Conservation (phyloP, 2,113 vertebrate species). For the Podarcis cretensis region DNA sequence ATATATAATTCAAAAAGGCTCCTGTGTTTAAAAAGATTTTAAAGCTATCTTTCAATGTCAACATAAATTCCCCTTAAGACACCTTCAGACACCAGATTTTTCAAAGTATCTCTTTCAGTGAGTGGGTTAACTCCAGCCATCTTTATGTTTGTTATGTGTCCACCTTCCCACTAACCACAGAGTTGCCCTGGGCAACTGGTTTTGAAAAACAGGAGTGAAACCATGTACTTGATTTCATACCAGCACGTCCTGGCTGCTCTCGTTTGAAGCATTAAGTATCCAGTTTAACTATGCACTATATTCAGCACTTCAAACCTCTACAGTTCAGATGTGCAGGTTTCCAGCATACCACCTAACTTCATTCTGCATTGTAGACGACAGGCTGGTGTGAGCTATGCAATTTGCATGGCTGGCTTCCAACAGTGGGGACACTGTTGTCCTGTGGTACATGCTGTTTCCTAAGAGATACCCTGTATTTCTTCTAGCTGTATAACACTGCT, state of each 20-base stretch:
- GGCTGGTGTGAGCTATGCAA: not conserved
- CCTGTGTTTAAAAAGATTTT: constrained; percentile 71
- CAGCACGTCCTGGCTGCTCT: not conserved
- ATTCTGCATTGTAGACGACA: not conserved
- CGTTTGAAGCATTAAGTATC: not conserved
- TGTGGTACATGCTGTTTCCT: not conserved
- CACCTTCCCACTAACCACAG: not conserved
- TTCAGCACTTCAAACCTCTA: not conserved
- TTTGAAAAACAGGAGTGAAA: not conserved
- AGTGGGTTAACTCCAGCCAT: not conserved
- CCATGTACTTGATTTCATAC: not conserved
- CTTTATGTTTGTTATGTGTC: not conserved
- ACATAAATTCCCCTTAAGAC: constrained; percentile 67
- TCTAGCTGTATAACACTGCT: not conserved
- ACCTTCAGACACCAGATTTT: constrained; percentile 45
- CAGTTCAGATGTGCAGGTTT: not conserved
- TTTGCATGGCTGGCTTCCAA: not conserved
- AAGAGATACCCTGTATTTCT: not conserved
- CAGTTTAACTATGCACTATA: not conserved
- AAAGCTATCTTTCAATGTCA: constrained; percentile 72
- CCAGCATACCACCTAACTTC: not conserved
- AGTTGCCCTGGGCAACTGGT: not conserved
- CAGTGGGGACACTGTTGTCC: not conserved
- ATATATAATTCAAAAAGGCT: constrained; percentile 72
- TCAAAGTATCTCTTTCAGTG: not conserved